A percentile compares a stretch with the other conserved stretches of the same genome.
Evolutionary conservation across 2,797 vertebrate species (phyloP).

Genomic region (Lateolabrax maculatus): DNA sequence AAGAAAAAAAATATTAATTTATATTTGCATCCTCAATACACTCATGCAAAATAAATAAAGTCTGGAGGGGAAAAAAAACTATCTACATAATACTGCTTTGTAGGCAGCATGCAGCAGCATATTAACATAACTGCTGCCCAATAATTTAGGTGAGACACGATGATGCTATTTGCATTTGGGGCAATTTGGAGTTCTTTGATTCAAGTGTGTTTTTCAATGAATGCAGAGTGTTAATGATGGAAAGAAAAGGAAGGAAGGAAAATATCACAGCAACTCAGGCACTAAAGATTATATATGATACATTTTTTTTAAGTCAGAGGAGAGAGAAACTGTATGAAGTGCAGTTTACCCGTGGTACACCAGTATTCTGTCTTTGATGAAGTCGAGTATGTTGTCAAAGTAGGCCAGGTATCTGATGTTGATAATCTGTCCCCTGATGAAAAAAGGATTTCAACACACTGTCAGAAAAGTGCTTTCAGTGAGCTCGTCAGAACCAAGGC

Average conservation of each 20-base stretch:
- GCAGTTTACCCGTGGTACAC: constrained; percentile 94
- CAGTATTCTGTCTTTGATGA: constrained; percentile 98
- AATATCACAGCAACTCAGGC: not conserved
- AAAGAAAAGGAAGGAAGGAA: not conserved
- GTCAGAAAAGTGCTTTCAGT: not conserved
- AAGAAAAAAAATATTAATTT: not conserved
- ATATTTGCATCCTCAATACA: not conserved
- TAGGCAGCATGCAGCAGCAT: not conserved
- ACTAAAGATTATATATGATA: not conserved
- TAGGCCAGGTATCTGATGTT: constrained; percentile 98
- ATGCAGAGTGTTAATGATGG: not conserved
- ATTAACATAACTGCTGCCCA: not conserved
- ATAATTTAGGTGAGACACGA: not conserved
- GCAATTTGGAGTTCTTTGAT: not conserved
- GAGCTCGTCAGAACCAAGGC: not conserved
- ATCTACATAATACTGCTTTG: not conserved
- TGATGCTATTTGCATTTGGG: not conserved
- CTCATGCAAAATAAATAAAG: not conserved
- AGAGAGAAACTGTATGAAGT: not conserved
- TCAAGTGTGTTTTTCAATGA: not conserved
- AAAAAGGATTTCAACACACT: not conserved
- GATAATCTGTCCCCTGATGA: constrained; percentile 93
- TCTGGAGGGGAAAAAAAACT: not conserved
- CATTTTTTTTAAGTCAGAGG: not conserved
- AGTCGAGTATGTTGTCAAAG: constrained; percentile 97